These are phyloP conservation scores for Sminthurinus aureus DNA, from an alignment of 2,888 invertebrate genomes.

Conservation along the genomic window DNA sequence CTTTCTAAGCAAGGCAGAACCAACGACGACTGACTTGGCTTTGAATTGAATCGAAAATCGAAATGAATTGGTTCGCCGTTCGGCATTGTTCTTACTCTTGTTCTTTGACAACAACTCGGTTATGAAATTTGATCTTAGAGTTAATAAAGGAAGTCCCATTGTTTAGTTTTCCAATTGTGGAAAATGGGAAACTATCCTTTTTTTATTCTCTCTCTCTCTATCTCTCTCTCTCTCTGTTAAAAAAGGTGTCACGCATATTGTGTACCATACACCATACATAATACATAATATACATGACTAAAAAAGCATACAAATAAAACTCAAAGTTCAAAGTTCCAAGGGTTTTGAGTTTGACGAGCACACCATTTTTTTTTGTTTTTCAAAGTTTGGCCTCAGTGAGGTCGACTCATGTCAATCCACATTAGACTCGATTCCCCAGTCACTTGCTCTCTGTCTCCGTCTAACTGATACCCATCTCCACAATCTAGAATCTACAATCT, in stretches of 20 bases:
- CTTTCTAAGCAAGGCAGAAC: too few species aligned
- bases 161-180: constrained; percentile 35
- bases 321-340: not conserved
- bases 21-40: not conserved
- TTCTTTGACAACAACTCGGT: constrained; percentile 38
- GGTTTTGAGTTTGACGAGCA: not conserved
- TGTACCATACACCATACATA: too few species aligned
- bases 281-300: constrained; percentile 11
- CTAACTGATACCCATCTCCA: not conserved
- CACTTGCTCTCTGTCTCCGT: not conserved
- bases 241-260: constrained; percentile 41
- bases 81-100: not conserved
- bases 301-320: not conserved
- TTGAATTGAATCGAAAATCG: too few species aligned
- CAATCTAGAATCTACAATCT: not conserved
- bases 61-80: not conserved
- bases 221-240: not conserved
- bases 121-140: constrained; percentile 45
- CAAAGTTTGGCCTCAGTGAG: constrained; percentile 30
- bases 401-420: constrained; percentile 31
- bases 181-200: constrained; percentile 27
- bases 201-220: constrained; percentile 20
- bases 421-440: constrained; percentile 15
- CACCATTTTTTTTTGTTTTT: constrained; percentile 23
- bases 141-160: constrained; percentile 48